Percentiles rank a stretch among this genome's conserved stretches.
Conservation (phyloP, 2,113 vertebrate genomes). For the Saccopteryx bilineata region DNA sequence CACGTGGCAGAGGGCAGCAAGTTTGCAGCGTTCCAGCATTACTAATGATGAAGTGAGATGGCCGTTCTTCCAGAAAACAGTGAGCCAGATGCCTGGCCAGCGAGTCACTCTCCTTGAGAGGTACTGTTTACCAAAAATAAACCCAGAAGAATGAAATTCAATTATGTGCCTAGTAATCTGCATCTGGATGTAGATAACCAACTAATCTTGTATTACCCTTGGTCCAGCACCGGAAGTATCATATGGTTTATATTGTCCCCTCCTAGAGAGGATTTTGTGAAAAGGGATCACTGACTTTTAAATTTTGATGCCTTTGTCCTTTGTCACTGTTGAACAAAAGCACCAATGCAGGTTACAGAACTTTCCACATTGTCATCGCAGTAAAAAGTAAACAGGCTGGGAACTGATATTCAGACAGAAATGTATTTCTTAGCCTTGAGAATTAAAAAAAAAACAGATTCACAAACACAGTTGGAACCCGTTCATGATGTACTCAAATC, state of each 20-base stretch:
- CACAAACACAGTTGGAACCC: neutral
- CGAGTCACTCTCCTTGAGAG: conserved; percentile 35
- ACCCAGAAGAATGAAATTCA: neutral
- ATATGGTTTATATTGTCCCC: neutral
- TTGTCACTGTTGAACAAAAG: neutral
- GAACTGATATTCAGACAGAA: neutral
- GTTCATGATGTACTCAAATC: neutral
- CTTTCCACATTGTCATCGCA: neutral
- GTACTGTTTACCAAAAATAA: conserved; percentile 32
- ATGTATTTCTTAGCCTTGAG: neutral
- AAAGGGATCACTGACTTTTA: neutral
- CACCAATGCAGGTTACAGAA: neutral
- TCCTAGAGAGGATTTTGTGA: neutral
- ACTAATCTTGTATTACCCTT: neutral
- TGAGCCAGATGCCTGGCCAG: neutral
- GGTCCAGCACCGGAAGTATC: neutral
- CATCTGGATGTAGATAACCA: neutral
- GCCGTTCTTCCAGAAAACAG: neutral
- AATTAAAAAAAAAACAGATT: neutral
- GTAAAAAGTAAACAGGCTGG: conserved; percentile 1
- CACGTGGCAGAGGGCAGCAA: neutral
- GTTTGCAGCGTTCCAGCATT: neutral
- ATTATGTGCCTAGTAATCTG: neutral
- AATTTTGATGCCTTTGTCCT: conserved; percentile 11
- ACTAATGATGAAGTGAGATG: neutral